phyloP scores from a whole-genome alignment of 2,797 vertebrate genomes.

The Artibeus jamaicensis region DNA sequence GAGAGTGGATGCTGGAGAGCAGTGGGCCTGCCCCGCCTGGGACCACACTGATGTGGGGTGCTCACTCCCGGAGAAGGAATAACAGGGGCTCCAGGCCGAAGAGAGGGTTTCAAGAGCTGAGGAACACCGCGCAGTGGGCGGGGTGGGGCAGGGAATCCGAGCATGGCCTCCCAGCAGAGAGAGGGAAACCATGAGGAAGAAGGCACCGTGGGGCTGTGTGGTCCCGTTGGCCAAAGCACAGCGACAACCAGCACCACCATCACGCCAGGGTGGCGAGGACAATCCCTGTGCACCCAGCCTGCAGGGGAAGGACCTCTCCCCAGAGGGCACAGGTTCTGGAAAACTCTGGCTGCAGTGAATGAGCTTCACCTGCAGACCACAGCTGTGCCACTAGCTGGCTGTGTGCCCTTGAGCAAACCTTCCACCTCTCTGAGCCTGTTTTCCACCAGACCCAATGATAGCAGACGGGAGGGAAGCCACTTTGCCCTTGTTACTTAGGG shows the following conservation, averaged over 20 bases:
- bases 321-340: neutral
- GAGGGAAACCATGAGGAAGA: neutral
- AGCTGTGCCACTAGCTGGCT: neutral
- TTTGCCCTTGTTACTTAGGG: neutral
- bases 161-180: neutral
- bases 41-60: rapidly evolving
- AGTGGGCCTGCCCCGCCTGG: neutral
- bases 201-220: neutral
- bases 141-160: neutral
- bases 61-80: neutral
- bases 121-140: neutral
- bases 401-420: neutral
- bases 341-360: neutral
- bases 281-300: neutral
- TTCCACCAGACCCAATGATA: neutral
- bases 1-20: neutral
- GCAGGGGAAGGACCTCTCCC: neutral
- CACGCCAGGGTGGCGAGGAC: neutral
- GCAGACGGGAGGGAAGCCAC: neutral
- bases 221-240: neutral
- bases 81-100: neutral
- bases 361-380: rapidly evolving
- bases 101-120: neutral
- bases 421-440: neutral
- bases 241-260: rapidly evolving